These are phyloP conservation scores for Sphinx pinastri DNA, from an alignment of 2,888 invertebrate species.

Conservation along the genomic window DNA sequence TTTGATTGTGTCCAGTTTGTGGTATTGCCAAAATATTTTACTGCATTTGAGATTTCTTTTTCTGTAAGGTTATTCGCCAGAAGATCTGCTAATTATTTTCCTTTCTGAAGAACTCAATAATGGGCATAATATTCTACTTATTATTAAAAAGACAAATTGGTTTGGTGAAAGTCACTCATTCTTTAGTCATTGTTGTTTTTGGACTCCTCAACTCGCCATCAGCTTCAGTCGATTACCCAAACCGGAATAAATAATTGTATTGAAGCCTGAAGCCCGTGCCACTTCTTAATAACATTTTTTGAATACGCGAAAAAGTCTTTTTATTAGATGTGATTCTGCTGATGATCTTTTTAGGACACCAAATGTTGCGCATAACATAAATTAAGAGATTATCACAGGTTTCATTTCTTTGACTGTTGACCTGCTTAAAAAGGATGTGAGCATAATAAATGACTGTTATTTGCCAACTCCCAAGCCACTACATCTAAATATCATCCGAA, in stretches of 20 bases:
- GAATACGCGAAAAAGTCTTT: neutral
- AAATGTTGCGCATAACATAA: neutral
- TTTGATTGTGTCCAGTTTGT: no score
- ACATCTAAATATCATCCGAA: conserved; percentile 5
- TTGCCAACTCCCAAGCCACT: neutral
- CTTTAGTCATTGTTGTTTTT: neutral
- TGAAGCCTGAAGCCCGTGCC: neutral
- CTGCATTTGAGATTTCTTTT: no score
- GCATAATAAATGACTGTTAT: conserved; percentile 19
- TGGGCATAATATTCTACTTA: no score
- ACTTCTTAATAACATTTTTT: conserved; percentile 1
- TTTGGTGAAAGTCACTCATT: neutral
- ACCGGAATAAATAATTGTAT: neutral
- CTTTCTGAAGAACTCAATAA: no score
- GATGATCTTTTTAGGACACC: neutral
- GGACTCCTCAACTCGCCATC: neutral
- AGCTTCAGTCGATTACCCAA: neutral
- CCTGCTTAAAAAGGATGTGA: conserved; percentile 1
- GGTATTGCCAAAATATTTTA: no score
- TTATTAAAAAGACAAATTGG: neutral
- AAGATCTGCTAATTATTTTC: no score
- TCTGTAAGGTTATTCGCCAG: no score
- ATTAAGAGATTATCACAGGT: conserved; percentile 4
- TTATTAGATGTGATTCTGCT: neutral
- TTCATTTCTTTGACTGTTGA: neutral